Conservation (phyloP, 2,888 invertebrate species). For the Zelleria hepariella region DNA sequence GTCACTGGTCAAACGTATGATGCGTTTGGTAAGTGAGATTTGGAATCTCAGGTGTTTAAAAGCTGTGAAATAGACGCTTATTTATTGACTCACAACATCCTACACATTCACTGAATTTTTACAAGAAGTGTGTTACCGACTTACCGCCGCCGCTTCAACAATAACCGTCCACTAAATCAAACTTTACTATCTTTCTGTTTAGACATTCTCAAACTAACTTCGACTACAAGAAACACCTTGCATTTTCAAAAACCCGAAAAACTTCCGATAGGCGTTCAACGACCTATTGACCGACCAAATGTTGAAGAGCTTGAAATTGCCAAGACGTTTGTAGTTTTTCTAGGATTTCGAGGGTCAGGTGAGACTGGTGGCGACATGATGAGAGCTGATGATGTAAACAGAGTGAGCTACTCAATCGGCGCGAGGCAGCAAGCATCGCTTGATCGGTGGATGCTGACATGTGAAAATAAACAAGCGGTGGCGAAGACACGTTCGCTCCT, state of each 20-base stretch:
- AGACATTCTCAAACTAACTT: not conserved
- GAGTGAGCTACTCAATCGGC: constrained; percentile 53
- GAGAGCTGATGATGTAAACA: constrained; percentile 30
- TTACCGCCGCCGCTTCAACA: not conserved
- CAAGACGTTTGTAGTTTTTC: not conserved
- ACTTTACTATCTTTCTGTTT: not conserved
- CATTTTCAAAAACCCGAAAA: constrained; percentile 4
- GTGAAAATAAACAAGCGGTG: constrained; percentile 55
- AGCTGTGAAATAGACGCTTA: too few species aligned
- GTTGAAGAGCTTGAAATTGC: constrained; percentile 20
- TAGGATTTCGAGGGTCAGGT: constrained; percentile 10
- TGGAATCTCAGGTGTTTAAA: too few species aligned
- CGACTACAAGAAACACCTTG: not conserved
- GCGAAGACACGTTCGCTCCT: constrained; percentile 39
- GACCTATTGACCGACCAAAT: constrained; percentile 19
- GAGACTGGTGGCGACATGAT: constrained; percentile 28
- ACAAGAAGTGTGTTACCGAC: not conserved
- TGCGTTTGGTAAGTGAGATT: too few species aligned
- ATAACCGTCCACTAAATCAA: not conserved
- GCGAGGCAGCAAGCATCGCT: constrained; percentile 26
- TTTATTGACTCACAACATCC: not conserved
- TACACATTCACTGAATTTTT: not conserved
- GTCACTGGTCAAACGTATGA: too few species aligned
- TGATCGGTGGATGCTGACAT: constrained; percentile 50
- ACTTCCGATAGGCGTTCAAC: constrained; percentile 17